phyloP scores from a whole-genome alignment of 1,140 invertebrate genomes.

The Lycorma delicatula region DNA sequence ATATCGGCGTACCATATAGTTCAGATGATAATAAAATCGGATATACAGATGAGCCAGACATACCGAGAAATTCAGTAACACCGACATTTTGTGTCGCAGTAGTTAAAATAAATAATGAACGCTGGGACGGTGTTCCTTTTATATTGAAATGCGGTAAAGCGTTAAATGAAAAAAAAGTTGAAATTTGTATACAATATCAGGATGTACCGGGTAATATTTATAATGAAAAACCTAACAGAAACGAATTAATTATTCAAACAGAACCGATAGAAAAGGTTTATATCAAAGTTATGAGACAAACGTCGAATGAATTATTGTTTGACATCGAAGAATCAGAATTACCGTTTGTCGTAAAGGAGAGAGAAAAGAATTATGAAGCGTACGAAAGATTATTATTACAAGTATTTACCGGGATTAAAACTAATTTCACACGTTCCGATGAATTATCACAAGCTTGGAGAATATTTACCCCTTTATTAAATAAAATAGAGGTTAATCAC shows the following conservation, averaged over 20 bases:
- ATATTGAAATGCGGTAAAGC: background rate
- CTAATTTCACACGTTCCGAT: no score
- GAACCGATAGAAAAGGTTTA: background rate
- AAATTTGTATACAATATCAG: background rate
- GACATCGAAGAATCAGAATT: no score
- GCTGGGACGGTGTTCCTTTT: slow-evolving; percentile 5
- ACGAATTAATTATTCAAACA: slow-evolving; percentile 1
- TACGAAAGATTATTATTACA: no score
- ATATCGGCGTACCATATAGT: background rate
- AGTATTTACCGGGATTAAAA: no score
- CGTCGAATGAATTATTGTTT: no score
- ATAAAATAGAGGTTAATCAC: no score
- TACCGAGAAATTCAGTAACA: background rate
- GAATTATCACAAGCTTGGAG: no score
- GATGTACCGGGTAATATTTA: background rate
- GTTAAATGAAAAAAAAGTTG: background rate
- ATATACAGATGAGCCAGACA: background rate
- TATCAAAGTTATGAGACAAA: no score
- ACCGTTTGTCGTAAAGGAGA: no score
- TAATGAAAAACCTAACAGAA: background rate
- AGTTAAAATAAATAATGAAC: background rate
- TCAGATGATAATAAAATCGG: background rate
- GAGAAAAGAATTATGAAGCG: no score
- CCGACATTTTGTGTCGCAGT: background rate
- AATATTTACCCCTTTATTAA: no score